phyloP scores from a whole-genome alignment of 2,797 vertebrate genomes.

The Lophotriccus pileatus region DNA sequence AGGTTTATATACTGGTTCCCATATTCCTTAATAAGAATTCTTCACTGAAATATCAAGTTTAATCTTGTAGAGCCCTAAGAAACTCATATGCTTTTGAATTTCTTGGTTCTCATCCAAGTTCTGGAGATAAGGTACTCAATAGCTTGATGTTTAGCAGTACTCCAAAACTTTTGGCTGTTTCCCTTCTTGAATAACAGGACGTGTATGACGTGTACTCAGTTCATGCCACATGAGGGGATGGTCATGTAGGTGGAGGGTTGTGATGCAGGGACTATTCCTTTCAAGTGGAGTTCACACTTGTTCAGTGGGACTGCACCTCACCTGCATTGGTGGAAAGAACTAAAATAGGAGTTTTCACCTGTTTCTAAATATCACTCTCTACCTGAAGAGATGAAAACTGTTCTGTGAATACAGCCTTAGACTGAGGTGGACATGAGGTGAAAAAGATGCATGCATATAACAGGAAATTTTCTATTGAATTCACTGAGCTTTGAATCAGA shows the following conservation, averaged over 20 bases:
- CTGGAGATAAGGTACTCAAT: not conserved
- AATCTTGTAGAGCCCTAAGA: not conserved
- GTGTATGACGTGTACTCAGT: not conserved
- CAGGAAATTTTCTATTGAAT: not conserved
- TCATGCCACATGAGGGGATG: not conserved
- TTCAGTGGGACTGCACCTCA: not conserved
- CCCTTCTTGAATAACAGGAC: not conserved
- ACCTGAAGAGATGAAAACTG: not conserved
- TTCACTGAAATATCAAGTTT: not conserved
- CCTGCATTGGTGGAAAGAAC: not conserved
- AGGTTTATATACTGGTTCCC: not conserved
- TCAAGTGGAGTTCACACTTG: not conserved
- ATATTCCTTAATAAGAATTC: not conserved
- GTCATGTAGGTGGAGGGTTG: not conserved
- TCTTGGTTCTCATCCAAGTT: not conserved
- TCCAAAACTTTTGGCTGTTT: not conserved
- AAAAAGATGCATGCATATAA: not conserved
- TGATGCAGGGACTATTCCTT: not conserved
- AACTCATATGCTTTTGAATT: not conserved
- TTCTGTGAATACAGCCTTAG: not conserved
- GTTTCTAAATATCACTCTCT: not conserved
- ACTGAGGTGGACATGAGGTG: not conserved
- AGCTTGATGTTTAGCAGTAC: not conserved
- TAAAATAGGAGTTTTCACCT: not conserved
- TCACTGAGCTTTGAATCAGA: not conserved